Evolutionary conservation across 2,113 vertebrate species (phyloP).

Genomic region (Corythornis madagascariensis): DNA sequence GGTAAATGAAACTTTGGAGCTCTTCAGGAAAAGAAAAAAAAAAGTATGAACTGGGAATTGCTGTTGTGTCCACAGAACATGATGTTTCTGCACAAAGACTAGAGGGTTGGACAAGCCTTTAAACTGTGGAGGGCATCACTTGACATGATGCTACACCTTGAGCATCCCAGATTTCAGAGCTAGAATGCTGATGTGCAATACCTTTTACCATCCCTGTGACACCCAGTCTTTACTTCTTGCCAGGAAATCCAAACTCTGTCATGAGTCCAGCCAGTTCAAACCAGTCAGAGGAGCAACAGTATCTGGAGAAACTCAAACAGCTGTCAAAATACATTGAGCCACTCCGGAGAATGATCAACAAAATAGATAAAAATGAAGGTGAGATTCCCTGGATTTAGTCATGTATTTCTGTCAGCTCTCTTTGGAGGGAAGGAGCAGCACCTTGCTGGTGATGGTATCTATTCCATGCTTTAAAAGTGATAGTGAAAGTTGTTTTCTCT

Average conservation of each 20-base stretch:
- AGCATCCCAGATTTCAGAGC: background rate
- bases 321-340: conserved; percentile 98
- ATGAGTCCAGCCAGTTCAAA: conserved; percentile 90
- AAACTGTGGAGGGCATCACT: background rate
- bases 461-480: background rate
- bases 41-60: background rate
- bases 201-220: background rate
- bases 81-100: background rate
- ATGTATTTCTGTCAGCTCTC: background rate
- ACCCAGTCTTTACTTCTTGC: background rate
- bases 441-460: background rate
- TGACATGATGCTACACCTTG: background rate
- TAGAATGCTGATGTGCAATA: background rate
- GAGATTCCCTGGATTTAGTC: background rate
- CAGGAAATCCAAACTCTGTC: conserved; percentile 93
- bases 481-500: background rate
- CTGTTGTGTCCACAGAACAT: background rate
- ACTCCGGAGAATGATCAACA: conserved; percentile 96
- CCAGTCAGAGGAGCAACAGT: conserved; percentile 96
- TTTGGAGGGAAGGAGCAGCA: background rate
- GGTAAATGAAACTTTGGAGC: background rate
- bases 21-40: background rate
- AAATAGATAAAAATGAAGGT: conserved; percentile 99
- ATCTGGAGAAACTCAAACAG: conserved; percentile 97
- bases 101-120: background rate